These are phyloP conservation scores for Metellina segmentata DNA, from an alignment of 2,888 invertebrate genomes.

Conservation along the genomic window DNA sequence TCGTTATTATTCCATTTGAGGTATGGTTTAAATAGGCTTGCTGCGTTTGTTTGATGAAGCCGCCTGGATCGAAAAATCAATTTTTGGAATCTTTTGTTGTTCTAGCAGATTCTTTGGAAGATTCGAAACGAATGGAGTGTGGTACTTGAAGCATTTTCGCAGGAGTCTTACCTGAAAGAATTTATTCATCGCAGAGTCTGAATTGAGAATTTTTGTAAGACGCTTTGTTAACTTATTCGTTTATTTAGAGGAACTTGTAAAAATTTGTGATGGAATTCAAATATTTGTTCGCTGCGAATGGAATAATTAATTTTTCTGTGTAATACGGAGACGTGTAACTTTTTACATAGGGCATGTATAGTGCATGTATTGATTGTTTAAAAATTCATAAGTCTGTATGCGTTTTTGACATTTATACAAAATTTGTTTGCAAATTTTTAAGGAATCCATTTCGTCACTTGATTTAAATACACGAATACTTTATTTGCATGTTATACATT, in stretches of 20 bases:
- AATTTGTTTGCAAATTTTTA: too few species aligned
- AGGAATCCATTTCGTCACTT: too few species aligned
- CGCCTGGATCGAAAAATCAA: background rate
- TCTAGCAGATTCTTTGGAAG: background rate
- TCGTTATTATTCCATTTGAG: background rate
- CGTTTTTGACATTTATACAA: too few species aligned
- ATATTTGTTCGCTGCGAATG: too few species aligned
- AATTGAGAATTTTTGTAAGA: background rate
- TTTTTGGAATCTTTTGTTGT: constrained; percentile 1
- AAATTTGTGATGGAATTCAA: background rate
- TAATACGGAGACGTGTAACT: too few species aligned
- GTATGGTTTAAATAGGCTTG: background rate
- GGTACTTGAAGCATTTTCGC: background rate
- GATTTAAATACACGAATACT: too few species aligned
- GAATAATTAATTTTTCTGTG: too few species aligned
- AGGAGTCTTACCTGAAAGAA: background rate
- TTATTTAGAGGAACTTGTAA: background rate
- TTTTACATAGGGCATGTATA: too few species aligned
- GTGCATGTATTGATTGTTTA: too few species aligned
- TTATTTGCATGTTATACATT: too few species aligned
- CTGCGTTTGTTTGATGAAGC: background rate
- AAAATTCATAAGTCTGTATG: too few species aligned
- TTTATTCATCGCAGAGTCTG: background rate
- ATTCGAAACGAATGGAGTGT: background rate
- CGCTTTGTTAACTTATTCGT: background rate